Percentiles rank a stretch among this genome's conserved stretches.
phyloP scores from a whole-genome alignment of 2,113 vertebrate genomes.

The Brachyhypopomus occidentalis region DNA sequence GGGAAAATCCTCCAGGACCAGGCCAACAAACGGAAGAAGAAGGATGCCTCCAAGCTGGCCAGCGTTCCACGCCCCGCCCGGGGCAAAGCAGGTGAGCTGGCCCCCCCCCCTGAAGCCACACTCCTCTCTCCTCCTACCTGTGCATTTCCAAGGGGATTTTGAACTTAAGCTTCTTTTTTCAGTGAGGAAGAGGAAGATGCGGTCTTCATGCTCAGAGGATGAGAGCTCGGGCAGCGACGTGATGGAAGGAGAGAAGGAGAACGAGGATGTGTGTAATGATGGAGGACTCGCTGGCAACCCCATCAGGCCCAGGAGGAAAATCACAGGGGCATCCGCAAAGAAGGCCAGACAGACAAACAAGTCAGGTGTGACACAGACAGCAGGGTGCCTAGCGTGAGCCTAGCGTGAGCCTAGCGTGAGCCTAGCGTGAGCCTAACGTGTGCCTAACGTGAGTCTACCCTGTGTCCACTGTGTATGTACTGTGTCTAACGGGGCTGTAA shows the following conservation, averaged over 20 bases:
- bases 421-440: no score
- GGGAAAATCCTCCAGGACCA: conserved; percentile 85
- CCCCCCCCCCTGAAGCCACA: background rate
- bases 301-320: conserved; percentile 73
- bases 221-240: conserved; percentile 54
- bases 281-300: conserved; percentile 53
- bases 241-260: conserved; percentile 81
- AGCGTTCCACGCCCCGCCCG: conserved; percentile 33
- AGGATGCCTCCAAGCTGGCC: conserved; percentile 60
- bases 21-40: conserved; percentile 79
- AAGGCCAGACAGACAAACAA: conserved; percentile 34
- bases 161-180: background rate
- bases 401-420: no score
- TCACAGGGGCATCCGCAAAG: conserved; percentile 55
- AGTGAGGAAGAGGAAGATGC: conserved; percentile 49
- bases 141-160: background rate
- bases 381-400: no score
- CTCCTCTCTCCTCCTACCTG: background rate
- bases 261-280: conserved; percentile 72
- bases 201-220: conserved; percentile 56
- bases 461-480: no score
- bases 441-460: no score
- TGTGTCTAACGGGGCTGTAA: no score
- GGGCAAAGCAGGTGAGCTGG: conserved; percentile 55
- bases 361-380: conserved; percentile 28